Conservation (phyloP, 2,797 vertebrate genomes). For the Channa striata region DNA sequence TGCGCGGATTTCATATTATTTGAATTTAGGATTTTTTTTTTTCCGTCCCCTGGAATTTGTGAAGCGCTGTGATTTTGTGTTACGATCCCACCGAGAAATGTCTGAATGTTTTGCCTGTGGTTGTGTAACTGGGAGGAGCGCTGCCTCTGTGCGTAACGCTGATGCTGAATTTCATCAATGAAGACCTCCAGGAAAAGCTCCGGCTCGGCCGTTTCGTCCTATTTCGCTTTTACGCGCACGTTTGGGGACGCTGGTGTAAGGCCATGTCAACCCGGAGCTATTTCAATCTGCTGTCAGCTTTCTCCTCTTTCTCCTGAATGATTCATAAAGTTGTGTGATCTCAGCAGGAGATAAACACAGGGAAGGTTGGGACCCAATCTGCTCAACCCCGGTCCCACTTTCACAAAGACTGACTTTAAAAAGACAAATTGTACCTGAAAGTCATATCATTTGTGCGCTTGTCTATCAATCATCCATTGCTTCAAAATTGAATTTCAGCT, state of each 20-base stretch:
- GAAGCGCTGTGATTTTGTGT: neutral
- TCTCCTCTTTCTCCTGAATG: constrained; percentile 45
- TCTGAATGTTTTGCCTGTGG: constrained; percentile 10
- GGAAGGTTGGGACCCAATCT: constrained; percentile 11
- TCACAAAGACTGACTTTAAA: neutral
- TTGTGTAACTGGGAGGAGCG: constrained; percentile 68
- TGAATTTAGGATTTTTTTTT: neutral
- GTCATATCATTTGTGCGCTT: too few species aligned
- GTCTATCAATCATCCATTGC: too few species aligned
- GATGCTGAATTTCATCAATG: constrained; percentile 75
- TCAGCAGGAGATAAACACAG: constrained; percentile 34
- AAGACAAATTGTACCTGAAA: neutral
- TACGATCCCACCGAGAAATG: neutral
- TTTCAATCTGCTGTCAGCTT: constrained; percentile 14
- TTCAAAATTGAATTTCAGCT: too few species aligned
- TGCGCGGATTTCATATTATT: neutral
- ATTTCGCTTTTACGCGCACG: neutral
- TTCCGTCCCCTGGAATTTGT: neutral
- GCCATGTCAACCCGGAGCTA: neutral
- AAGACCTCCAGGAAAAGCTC: constrained; percentile 22
- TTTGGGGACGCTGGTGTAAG: neutral
- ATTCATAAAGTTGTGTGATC: constrained; percentile 70
- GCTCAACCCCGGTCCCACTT: constrained; percentile 18
- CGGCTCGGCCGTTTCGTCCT: neutral
- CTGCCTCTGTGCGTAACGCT: constrained; percentile 50